phyloP scores from a whole-genome alignment of 2,113 vertebrate genomes.

The Petromus typicus region DNA sequence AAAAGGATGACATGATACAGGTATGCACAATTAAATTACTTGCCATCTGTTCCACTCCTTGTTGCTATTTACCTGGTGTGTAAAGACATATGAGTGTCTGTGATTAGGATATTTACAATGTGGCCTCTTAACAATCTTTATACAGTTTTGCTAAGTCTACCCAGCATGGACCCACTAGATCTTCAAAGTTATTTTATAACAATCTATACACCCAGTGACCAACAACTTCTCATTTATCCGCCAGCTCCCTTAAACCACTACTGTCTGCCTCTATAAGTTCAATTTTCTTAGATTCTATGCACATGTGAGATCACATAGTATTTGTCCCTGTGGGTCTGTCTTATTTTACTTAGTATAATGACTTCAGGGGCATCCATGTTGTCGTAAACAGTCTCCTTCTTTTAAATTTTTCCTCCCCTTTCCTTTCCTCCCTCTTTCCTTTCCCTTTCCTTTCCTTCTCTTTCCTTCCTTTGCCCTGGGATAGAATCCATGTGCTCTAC shows the following conservation, averaged over 20 bases:
- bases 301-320: too few relatives aligned
- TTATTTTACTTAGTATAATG: background rate
- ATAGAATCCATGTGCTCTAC: background rate
- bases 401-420: background rate
- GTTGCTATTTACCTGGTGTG: too few relatives aligned
- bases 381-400: background rate
- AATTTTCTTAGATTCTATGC: background rate
- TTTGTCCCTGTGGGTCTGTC: too few relatives aligned
- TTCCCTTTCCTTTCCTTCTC: background rate
- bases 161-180: too few relatives aligned
- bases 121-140: background rate
- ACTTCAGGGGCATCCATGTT: background rate
- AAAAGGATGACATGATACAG: background rate
- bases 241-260: background rate
- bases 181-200: background rate
- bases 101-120: background rate
- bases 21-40: background rate
- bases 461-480: background rate
- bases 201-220: background rate
- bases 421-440: background rate
- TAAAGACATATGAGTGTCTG: rapidly evolving
- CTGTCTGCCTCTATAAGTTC: background rate
- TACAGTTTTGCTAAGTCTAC: background rate
- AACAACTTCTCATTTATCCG: too few relatives aligned
- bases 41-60: background rate